Evolutionary conservation across 2,797 vertebrate genomes (phyloP).

Genomic region (Lophius americanus): DNA sequence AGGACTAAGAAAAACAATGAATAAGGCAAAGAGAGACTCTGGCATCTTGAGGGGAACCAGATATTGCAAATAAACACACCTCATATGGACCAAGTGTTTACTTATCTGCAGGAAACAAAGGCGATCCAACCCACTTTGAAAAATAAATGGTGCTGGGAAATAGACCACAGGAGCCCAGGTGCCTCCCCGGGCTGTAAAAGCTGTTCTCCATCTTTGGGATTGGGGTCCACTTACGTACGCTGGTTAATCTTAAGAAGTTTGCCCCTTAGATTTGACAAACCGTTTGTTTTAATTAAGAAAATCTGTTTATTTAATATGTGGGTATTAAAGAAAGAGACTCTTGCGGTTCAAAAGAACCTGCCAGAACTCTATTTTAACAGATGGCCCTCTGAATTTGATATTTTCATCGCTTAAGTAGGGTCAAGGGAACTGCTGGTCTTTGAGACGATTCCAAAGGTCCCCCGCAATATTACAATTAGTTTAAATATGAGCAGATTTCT

Average conservation of each 20-base stretch:
- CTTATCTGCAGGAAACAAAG: conserved; percentile 69
- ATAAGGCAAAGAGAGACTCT: conserved; percentile 30
- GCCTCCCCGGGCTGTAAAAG: conserved; percentile 50
- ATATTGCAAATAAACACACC: conserved; percentile 73
- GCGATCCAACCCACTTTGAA: conserved; percentile 66
- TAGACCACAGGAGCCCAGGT: conserved; percentile 42
- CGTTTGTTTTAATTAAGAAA: conserved; percentile 74
- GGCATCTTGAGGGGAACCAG: conserved; percentile 57
- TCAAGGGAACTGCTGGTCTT: conserved; percentile 13
- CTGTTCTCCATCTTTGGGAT: conserved; percentile 52
- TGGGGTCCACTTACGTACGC: conserved; percentile 34
- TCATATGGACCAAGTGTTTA: conserved; percentile 64
- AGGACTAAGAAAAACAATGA: conserved; percentile 55
- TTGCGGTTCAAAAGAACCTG: conserved; percentile 34
- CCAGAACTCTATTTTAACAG: conserved; percentile 73
- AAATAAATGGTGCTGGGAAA: conserved; percentile 76
- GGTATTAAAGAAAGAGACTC: conserved; percentile 60
- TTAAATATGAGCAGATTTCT: conserved; percentile 17
- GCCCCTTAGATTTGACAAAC: conserved; percentile 47
- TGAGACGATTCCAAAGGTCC: conserved; percentile 9
- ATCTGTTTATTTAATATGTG: conserved; percentile 69
- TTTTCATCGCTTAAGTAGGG: conserved; percentile 42
- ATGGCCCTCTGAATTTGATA: conserved; percentile 62
- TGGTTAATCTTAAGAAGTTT: conserved; percentile 48
- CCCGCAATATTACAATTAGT: background rate